Evolutionary conservation across 2,797 vertebrate genomes (phyloP).

Genomic region (Leontocebus nigricollis): DNA sequence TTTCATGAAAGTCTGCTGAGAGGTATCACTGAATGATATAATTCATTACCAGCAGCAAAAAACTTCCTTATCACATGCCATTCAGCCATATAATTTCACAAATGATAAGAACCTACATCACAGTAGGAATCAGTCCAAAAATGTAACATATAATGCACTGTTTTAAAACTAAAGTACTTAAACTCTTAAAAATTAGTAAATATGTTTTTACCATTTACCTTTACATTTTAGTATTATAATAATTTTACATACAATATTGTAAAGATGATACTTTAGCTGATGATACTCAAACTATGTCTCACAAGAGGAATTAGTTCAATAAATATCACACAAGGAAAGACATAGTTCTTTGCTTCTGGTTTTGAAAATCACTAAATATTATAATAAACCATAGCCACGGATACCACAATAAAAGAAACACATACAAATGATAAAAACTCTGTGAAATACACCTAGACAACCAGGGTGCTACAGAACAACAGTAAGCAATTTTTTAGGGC

Average conservation of each 20-base stretch:
- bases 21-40: neutral
- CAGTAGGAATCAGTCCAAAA: neutral
- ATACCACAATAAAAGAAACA: neutral
- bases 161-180: neutral
- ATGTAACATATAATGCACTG: neutral
- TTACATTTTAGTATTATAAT: neutral
- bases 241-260: neutral
- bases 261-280: neutral
- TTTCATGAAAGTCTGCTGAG: neutral
- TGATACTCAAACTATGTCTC: neutral
- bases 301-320: neutral
- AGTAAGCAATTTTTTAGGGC: neutral
- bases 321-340: neutral
- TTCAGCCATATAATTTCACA: neutral
- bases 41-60: neutral
- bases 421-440: neutral
- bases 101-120: neutral
- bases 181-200: neutral
- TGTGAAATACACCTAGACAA: neutral
- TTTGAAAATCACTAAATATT: slow-evolving; percentile 21
- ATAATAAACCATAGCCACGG: neutral
- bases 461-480: neutral
- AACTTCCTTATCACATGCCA: neutral
- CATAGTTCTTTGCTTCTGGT: neutral
- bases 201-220: neutral